These are phyloP conservation scores for Bagarius yarrelli DNA, from an alignment of 2,113 vertebrate genomes.

Conservation along the genomic window DNA sequence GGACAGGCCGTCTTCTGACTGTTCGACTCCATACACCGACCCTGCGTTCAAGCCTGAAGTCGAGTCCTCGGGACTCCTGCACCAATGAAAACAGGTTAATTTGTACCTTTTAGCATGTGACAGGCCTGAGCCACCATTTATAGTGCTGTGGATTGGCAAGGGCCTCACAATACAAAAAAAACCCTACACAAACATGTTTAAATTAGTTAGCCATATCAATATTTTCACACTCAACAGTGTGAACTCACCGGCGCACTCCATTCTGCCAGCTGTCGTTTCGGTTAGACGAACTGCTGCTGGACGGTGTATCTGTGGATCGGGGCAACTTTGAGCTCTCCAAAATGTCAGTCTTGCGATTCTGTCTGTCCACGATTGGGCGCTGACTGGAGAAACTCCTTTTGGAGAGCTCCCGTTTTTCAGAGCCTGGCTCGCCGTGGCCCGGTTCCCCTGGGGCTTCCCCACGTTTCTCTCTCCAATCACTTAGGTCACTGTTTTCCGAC, in stretches of 20 bases:
- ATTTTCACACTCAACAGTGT: neutral
- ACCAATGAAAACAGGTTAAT: slow-evolving; percentile 16
- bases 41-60: slow-evolving; percentile 60
- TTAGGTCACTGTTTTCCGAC: slow-evolving; percentile 94
- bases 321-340: slow-evolving; percentile 77
- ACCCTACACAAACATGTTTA: too few species aligned
- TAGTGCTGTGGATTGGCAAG: neutral
- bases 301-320: slow-evolving; percentile 71
- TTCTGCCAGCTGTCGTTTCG: slow-evolving; percentile 85
- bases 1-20: slow-evolving; percentile 67
- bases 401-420: slow-evolving; percentile 91
- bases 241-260: slow-evolving; percentile 79
- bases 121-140: neutral
- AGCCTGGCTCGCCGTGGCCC: slow-evolving; percentile 65
- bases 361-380: slow-evolving; percentile 86
- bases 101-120: neutral
- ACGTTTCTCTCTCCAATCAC: slow-evolving; percentile 83
- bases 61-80: slow-evolving; percentile 80
- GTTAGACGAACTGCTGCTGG: slow-evolving; percentile 68
- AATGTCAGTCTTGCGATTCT: slow-evolving; percentile 88
- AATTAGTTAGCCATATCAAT: too few species aligned
- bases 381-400: slow-evolving; percentile 98
- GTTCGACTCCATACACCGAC: slow-evolving; percentile 80
- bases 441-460: slow-evolving; percentile 73
- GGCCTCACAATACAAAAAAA: too few species aligned